These are phyloP conservation scores for Argya squamiceps DNA, from an alignment of 2,797 vertebrate species.

Conservation along the genomic window DNA sequence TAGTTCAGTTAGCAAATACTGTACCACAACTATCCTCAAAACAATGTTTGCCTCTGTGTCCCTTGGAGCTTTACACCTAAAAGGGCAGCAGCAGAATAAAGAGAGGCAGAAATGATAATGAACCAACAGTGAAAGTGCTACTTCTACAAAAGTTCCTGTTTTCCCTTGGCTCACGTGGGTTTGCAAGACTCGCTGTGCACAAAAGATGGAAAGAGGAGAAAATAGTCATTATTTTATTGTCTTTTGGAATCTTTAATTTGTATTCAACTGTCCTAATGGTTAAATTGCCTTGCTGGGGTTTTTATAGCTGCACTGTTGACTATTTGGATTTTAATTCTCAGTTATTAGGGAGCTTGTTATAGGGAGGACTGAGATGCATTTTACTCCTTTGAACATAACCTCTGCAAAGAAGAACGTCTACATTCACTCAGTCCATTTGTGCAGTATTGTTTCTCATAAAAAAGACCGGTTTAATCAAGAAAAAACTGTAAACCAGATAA, in stretches of 20 bases:
- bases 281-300: background rate
- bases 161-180: background rate
- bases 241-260: background rate
- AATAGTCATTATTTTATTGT: background rate
- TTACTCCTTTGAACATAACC: background rate
- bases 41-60: background rate
- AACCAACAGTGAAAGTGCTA: rapidly evolving
- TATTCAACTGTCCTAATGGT: background rate
- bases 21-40: background rate
- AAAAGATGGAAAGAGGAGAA: background rate
- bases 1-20: background rate
- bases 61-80: background rate
- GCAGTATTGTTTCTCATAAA: background rate
- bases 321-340: background rate
- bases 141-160: background rate
- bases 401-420: background rate
- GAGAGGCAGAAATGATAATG: background rate
- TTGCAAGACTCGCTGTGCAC: background rate
- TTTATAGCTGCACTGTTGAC: background rate
- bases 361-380: background rate
- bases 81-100: background rate
- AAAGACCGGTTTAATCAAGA: background rate
- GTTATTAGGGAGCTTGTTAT: background rate
- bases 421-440: background rate
- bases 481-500: background rate